Base-by-base conservation (phyloP, 2,113 vertebrate genomes). In the Morone chrysops region DNA sequence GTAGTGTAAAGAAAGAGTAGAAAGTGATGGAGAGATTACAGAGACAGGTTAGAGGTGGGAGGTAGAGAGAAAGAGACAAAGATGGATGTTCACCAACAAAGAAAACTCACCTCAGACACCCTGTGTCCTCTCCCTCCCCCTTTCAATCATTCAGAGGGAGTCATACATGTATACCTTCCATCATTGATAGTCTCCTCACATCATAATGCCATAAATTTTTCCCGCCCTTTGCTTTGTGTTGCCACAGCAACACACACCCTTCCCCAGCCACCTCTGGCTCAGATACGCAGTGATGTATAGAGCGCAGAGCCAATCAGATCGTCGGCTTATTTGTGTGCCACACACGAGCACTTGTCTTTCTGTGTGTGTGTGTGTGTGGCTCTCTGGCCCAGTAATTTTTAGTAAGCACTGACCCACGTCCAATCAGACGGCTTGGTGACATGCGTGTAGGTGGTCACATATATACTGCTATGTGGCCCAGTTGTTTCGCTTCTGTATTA, bases 171-270 rank as follows among this genome's bases (percentile, higher is more conserved):
- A 25, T 18, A 16, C 17, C 22, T 25, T 45, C 63, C 66, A 51
- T 81, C 81, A 89, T 92, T 84, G 83, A 66, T 22, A 92, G 87
- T 90, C 80, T 78, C 47, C 87, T 86, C 87, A 92, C 82, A 63
- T 78, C 74, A 20, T 13, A 73, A 56, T 31, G 1, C 75, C 80
- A 78, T 72, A 80, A 74, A 61, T 68, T 85, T 22, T 57, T 41
- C 71, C 70, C 48, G 17, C 62, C 75, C 79, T 59, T 67, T 81
- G 71, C 77, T 79, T 82, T 18, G 6, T 83, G 86, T 92, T 92
- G 82, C 87, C 72, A 84, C 45, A 72, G 86, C 71, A 83, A 82
- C 60, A 20, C 31, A 31, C 51, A 68, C 63, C 75, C 90, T 82
- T 81, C 86, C 80, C 36, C 50, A 45, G 61, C 70, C 75, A 86